Evolutionary conservation across 2,888 invertebrate species (phyloP), one percentile per base, ranked within the genome.

Genomic region (Aplocera efformata): DNA sequence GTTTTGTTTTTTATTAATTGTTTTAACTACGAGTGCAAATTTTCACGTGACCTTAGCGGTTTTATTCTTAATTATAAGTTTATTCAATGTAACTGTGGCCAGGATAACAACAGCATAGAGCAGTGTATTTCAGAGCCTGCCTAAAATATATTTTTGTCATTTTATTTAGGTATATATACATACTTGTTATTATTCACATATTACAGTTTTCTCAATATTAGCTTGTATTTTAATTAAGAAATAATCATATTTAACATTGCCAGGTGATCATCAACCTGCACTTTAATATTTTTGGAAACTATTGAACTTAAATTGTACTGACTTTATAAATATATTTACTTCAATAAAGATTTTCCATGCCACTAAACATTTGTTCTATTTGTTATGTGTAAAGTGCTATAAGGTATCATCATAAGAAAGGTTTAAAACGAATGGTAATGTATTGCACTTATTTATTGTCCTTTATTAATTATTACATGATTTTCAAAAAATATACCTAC

Each of bases 301-400:
- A 89, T 89, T 89, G 88, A 89, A 88, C 89, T 89, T 89, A 89
- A 89, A 89, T 89, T 89, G 89, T 89, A 89, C 89, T 89, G 88
- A 89, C 88, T 89, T 89, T 89, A 89, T 89, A 88, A 89, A 89
- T 88, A 89, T 89, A 89, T 89, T 89, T 89, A 89, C 88, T 89
- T 89, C 88, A 89, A 89, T 89, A 89, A 89, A 89, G 88, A 89
- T 89, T 88, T 88, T 88, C 88, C 86, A 88, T 86, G 88, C 88
- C 88, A 88, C 85, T 88, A 88, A 56, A 58, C 48, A 52, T 35
- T 29, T 51, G 58, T 75, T 72, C 76, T 62, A 63, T 65, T 63
- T 37, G 21, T 9, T 7, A 25, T 3, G 23, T 21, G 3, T 17
- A 3, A 17, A 17, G 13, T 17, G 5, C 3, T 17, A 17, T 3